Evolutionary conservation across 2,113 vertebrate genomes (phyloP).

Genomic region (Coptodon rendalli): DNA sequence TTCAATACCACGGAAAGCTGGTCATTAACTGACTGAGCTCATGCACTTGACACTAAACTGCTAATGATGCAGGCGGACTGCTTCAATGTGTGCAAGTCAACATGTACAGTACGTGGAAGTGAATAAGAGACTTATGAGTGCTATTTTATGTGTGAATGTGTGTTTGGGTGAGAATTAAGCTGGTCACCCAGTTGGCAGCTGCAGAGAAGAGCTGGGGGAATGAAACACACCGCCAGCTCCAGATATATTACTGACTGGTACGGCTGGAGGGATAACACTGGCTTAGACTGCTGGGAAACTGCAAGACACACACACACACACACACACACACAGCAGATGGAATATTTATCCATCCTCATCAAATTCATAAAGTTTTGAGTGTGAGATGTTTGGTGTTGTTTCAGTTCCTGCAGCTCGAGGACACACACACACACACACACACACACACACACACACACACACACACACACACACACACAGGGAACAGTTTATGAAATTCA

Average conservation of each 20-base stretch:
- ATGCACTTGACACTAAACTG: slow-evolving; percentile 11
- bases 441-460: neutral
- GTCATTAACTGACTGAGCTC: slow-evolving; percentile 22
- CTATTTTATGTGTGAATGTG: slow-evolving; percentile 31
- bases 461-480: neutral
- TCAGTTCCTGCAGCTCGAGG: slow-evolving; percentile 40
- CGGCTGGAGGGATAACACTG: slow-evolving; percentile 67
- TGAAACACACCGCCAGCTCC: slow-evolving; percentile 50
- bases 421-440: neutral
- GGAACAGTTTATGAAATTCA: slow-evolving; percentile 28
- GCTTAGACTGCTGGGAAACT: slow-evolving; percentile 62
- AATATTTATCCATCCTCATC: slow-evolving; percentile 68
- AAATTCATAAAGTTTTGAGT: slow-evolving; percentile 68
- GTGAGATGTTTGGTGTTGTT: slow-evolving; percentile 53
- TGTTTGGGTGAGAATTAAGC: slow-evolving; percentile 39
- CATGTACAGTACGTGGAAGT: slow-evolving; percentile 5
- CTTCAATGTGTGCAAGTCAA: slow-evolving; percentile 11
- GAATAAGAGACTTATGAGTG: slow-evolving; percentile 31
- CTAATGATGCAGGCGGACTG: slow-evolving; percentile 38
- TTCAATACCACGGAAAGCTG: neutral
- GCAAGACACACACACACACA: slow-evolving; percentile 13
- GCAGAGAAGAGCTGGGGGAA: slow-evolving; percentile 45
- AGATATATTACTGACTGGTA: slow-evolving; percentile 62
- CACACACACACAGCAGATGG: slow-evolving; percentile 56
- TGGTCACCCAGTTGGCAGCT: slow-evolving; percentile 60